Evolutionary conservation across 2,113 vertebrate species (phyloP).

Genomic region (Serinus canaria): DNA sequence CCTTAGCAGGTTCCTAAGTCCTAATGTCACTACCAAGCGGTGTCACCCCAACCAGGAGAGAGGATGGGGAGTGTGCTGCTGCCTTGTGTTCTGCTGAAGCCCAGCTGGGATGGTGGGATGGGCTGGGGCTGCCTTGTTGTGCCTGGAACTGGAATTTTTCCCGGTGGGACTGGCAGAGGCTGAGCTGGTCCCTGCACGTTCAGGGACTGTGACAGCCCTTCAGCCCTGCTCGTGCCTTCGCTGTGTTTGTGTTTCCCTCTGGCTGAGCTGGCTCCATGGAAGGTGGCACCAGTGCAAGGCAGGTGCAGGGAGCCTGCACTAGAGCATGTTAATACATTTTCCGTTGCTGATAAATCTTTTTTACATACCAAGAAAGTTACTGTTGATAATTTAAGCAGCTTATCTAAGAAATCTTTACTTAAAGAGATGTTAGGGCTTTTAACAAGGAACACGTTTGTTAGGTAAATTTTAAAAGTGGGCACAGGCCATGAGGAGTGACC

Average conservation of each 20-base stretch:
- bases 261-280: not conserved
- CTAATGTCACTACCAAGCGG: rapidly evolving
- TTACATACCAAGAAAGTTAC: rapidly evolving
- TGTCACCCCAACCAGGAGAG: not conserved
- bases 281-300: not conserved
- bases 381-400: not conserved
- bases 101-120: too few relatives aligned
- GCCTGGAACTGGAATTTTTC: not conserved
- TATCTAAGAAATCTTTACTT: not conserved
- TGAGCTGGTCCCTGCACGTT: rapidly evolving
- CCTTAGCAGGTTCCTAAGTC: not conserved
- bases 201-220: rapidly evolving
- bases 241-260: not conserved
- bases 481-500: not conserved
- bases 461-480: not conserved
- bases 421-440: not conserved
- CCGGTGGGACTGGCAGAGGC: not conserved
- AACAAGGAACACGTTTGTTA: not conserved
- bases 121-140: not conserved
- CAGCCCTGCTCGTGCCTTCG: rapidly evolving
- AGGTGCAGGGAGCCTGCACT: not conserved
- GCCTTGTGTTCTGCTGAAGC: not conserved
- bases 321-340: rapidly evolving
- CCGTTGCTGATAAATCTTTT: not conserved
- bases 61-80: rapidly evolving